A percentile compares a stretch with the other conserved stretches of the same genome.
Conservation (phyloP, 2,797 vertebrate species). For the Coreius guichenoti region DNA sequence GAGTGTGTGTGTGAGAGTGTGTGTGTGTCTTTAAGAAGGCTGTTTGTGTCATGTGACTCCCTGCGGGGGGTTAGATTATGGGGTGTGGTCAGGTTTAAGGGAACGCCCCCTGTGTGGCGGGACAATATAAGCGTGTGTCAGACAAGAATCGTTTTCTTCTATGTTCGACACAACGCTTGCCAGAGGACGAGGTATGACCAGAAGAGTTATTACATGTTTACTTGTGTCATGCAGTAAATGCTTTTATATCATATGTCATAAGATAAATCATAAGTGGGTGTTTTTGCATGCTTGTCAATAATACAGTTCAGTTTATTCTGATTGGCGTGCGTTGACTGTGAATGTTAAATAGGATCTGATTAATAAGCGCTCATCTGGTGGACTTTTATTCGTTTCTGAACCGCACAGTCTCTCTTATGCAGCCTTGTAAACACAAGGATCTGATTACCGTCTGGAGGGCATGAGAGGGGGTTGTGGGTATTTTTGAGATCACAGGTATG, state of each 20-base stretch:
- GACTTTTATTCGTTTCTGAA: not conserved
- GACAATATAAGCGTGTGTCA: slow-evolving; percentile 84
- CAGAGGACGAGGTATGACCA: slow-evolving; percentile 65
- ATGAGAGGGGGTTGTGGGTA: slow-evolving; percentile 19
- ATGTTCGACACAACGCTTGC: slow-evolving; percentile 63
- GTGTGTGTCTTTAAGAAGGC: slow-evolving; percentile 34
- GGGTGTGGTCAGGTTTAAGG: slow-evolving; percentile 77
- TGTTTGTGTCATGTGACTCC: slow-evolving; percentile 67
- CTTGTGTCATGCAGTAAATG: not conserved
- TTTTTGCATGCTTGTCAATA: not conserved
- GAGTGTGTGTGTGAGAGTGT: slow-evolving; percentile 4
- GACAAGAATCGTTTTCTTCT: slow-evolving; percentile 87
- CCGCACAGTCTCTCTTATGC: not conserved
- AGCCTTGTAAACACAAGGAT: slow-evolving; percentile 52
- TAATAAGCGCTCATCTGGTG: not conserved
- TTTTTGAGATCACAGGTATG: slow-evolving; percentile 40
- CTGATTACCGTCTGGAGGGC: slow-evolving; percentile 46
- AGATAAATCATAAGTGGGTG: not conserved
- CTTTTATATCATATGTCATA: not conserved
- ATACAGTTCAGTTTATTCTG: no score
- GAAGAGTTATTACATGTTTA: not conserved
- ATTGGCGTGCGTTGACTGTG: not conserved
- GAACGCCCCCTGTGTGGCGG: slow-evolving; percentile 74
- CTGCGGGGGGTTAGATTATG: slow-evolving; percentile 73
- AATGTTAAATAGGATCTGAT: not conserved